A percentile compares a stretch with the other conserved stretches of the same genome.
Evolutionary conservation across 2,888 invertebrate species (phyloP).

Genomic region (Euzophera pinguis): DNA sequence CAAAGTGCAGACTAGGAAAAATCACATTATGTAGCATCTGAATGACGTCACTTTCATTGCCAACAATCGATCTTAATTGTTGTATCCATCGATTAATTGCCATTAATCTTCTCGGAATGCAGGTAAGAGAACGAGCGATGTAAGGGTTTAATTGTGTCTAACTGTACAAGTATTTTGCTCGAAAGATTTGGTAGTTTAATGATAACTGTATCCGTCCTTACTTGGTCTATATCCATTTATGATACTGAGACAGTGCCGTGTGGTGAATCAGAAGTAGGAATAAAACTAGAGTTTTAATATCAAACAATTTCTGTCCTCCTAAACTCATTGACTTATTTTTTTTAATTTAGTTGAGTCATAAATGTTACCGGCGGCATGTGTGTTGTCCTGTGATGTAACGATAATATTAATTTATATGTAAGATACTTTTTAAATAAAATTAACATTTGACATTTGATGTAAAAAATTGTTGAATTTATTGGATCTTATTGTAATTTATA

Average conservation of each 20-base stretch:
- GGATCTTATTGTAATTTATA: constrained; percentile 3
- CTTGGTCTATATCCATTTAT: no score
- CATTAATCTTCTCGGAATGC: background rate
- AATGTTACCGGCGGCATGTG: constrained; percentile 8
- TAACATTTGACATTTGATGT: background rate
- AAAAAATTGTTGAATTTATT: background rate
- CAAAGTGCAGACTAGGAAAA: no score
- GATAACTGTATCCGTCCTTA: no score
- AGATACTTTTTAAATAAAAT: background rate
- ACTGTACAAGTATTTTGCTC: no score
- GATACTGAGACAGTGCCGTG: no score
- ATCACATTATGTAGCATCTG: background rate
- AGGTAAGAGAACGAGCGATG: no score
- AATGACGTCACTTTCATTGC: background rate
- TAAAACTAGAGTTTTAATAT: no score
- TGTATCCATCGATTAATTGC: background rate
- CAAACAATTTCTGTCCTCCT: no score
- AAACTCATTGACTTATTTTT: no score
- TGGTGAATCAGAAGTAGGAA: no score
- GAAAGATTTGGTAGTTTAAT: no score
- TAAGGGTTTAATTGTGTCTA: no score
- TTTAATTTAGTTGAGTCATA: background rate
- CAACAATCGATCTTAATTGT: background rate
- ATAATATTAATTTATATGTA: background rate
- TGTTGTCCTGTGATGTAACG: constrained; percentile 12